Percentiles rank a stretch among this genome's conserved stretches.
Conservation (phyloP, 2,113 vertebrate species). For the Psilopsiagon aurifrons region DNA sequence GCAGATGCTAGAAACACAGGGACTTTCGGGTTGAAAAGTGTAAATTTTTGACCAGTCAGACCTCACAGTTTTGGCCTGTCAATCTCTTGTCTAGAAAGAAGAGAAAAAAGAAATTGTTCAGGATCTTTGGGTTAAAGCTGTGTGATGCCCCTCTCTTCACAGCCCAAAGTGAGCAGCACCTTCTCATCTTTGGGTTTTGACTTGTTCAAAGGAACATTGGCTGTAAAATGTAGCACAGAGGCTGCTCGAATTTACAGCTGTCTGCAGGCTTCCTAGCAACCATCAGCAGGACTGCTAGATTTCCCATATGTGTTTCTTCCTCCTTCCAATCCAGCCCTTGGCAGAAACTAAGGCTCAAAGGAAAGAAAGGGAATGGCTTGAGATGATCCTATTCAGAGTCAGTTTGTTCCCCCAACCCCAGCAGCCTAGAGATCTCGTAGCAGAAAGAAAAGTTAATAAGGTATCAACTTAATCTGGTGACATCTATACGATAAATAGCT, state of each 20-base stretch:
- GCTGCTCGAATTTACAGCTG: slow-evolving; percentile 32
- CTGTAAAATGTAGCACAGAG: neutral
- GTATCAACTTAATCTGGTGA: neutral
- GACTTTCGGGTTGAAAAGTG: neutral
- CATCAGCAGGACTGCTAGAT: neutral
- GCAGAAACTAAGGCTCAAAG: slow-evolving; percentile 2
- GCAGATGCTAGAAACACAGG: neutral
- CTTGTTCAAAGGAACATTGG: neutral
- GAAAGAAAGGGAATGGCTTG: neutral
- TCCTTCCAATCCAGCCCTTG: neutral
- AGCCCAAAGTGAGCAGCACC: neutral
- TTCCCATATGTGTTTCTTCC: slow-evolving; percentile 20
- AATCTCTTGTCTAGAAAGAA: neutral
- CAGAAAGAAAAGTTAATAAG: neutral
- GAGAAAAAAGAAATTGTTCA: neutral
- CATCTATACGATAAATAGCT: neutral
- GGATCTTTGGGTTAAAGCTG: neutral
- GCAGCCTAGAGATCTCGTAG: neutral
- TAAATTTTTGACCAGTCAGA: neutral
- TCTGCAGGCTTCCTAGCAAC: slow-evolving; percentile 2
- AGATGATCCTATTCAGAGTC: neutral
- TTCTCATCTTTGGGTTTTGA: neutral
- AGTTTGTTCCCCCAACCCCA: neutral
- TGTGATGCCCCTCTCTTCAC: neutral
- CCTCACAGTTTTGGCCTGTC: neutral